Percentiles rank a stretch among this genome's conserved stretches.
Evolutionary conservation across 2,113 vertebrate genomes (phyloP).

Genomic region (Gila orcuttii): DNA sequence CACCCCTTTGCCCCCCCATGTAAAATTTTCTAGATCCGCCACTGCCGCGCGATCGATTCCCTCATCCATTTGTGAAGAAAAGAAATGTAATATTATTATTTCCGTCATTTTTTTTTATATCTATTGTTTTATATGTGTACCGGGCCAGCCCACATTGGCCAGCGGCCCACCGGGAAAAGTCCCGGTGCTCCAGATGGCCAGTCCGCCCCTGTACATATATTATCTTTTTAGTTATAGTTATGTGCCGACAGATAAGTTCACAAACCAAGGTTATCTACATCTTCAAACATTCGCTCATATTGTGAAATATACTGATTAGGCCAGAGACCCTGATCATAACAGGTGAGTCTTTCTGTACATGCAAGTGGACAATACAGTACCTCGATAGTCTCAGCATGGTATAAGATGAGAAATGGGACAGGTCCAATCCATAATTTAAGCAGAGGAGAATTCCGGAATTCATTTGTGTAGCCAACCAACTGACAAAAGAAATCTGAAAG

Average conservation of each 20-base stretch:
- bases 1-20: too few species aligned
- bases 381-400: constrained; percentile 86
- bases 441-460: constrained; percentile 69
- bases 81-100: too few species aligned
- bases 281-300: neutral
- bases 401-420: constrained; percentile 79
- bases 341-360: neutral
- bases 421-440: constrained; percentile 89
- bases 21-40: too few species aligned
- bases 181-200: too few species aligned
- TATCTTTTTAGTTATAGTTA: neutral
- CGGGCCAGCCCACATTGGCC: too few species aligned
- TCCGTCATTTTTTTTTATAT: too few species aligned
- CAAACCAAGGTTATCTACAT: neutral
- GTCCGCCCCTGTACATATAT: too few species aligned
- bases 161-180: too few species aligned
- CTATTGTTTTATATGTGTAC: too few species aligned
- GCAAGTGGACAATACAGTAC: constrained; percentile 66
- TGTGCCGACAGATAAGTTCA: neutral
- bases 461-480: constrained; percentile 58
- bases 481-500: constrained; percentile 88
- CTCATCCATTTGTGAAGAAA: too few species aligned
- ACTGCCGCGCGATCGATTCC: too few species aligned
- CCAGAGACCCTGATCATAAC: neutral
- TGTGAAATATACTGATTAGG: constrained; percentile 1